Conservation (phyloP, 2,888 invertebrate species). For the Marasmarcha lunaedactyla region DNA sequence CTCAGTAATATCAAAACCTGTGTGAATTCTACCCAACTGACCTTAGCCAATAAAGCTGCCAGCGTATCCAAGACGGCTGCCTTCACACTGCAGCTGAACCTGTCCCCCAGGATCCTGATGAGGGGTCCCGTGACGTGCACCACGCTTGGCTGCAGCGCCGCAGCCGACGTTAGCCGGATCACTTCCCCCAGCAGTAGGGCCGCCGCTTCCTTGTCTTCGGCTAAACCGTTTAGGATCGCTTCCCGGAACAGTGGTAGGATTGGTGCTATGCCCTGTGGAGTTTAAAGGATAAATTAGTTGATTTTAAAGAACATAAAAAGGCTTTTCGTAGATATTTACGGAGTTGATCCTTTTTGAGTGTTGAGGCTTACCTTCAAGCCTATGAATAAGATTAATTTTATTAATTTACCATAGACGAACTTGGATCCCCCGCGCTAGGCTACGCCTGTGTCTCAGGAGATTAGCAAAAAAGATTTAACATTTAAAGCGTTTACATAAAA, state of each 20-base stretch:
- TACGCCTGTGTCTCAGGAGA: too few relatives aligned
- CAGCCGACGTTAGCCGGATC: constrained; percentile 85
- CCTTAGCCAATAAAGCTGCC: constrained; percentile 91
- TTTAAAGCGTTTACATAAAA: too few relatives aligned
- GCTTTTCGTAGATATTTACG: too few relatives aligned
- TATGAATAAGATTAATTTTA: too few relatives aligned
- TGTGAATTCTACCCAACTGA: too few relatives aligned
- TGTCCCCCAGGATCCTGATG: constrained; percentile 95
- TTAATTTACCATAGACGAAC: too few relatives aligned
- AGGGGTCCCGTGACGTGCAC: constrained; percentile 98
- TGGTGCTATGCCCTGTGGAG: constrained; percentile 84
- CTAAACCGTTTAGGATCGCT: constrained; percentile 93
- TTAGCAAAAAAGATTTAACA: too few relatives aligned
- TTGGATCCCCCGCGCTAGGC: too few relatives aligned
- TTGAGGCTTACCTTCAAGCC: too few relatives aligned
- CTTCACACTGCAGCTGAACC: constrained; percentile 94
- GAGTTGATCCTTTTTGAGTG: too few relatives aligned
- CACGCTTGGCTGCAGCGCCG: constrained; percentile 93
- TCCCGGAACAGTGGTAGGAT: constrained; percentile 96
- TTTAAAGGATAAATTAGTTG: background rate
- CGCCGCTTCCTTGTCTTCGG: constrained; percentile 96
- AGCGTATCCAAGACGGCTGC: constrained; percentile 96
- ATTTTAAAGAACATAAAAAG: too few relatives aligned
- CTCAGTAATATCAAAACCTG: too few relatives aligned
- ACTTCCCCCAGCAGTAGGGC: constrained; percentile 90